Evolutionary conservation across 92 coral and sea anemone genomes (phyloP).

Genomic region (Ricordea florida): DNA sequence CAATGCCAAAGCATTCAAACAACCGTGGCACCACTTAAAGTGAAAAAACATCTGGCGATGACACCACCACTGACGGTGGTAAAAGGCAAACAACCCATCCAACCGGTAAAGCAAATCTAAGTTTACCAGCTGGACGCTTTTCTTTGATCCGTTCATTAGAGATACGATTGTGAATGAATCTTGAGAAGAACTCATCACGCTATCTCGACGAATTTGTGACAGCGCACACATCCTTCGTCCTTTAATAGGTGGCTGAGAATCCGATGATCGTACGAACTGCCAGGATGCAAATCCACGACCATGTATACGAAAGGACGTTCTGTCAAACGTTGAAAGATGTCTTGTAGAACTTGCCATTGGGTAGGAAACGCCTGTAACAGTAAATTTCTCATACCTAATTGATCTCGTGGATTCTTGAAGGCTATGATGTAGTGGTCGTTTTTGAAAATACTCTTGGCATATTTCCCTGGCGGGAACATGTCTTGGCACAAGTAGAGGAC

Average conservation of each 20-base stretch:
- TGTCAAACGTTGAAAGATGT: constrained; percentile 15
- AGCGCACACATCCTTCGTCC: too few relatives aligned
- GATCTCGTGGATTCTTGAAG: constrained; percentile 49
- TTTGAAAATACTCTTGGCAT: constrained; percentile 23
- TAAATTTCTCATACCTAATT: constrained; percentile 12
- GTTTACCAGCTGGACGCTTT: too few relatives aligned
- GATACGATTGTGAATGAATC: too few relatives aligned
- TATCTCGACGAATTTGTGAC: too few relatives aligned
- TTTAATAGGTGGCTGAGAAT: too few relatives aligned
- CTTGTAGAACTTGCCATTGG: constrained; percentile 18
- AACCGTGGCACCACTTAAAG: neutral
- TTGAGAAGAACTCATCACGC: too few relatives aligned
- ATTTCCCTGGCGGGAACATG: constrained; percentile 22
- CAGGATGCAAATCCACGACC: too few relatives aligned
- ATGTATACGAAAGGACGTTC: constrained; percentile 24
- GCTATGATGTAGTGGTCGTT: constrained; percentile 29
- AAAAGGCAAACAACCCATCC: too few relatives aligned
- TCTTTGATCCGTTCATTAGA: too few relatives aligned
- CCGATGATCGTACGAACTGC: too few relatives aligned
- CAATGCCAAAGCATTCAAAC: neutral
- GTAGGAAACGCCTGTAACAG: constrained; percentile 39
- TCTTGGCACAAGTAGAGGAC: constrained; percentile 35
- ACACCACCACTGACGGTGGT: constrained; percentile 18
- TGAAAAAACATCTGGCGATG: neutral
- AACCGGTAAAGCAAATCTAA: too few relatives aligned